phyloP scores from a whole-genome alignment of 2,888 invertebrate species.

The Drosophila pseudotalamancana region DNA sequence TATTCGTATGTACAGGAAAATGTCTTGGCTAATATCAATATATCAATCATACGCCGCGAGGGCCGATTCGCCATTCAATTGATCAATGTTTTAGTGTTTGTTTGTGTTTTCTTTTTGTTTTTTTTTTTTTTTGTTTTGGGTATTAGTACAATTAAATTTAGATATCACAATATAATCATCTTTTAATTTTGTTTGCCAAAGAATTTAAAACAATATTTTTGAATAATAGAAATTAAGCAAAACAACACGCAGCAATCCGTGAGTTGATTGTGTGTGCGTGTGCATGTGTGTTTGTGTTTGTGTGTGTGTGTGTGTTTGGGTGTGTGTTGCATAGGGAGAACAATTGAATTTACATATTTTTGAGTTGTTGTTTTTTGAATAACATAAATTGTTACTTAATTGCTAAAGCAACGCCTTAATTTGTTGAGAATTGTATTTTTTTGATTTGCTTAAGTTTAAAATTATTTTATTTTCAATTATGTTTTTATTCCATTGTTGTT shows the following conservation, averaged over 20 bases:
- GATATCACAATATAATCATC: constrained; percentile 74
- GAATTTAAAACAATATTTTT: constrained; percentile 33
- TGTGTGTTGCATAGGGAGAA: constrained; percentile 1
- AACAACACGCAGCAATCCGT: neutral
- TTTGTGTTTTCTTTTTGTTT: constrained; percentile 1
- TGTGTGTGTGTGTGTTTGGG: constrained; percentile 8
- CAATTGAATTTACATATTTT: constrained; percentile 29
- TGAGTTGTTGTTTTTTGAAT: constrained; percentile 29
- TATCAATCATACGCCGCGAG: constrained; percentile 44
- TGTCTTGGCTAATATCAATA: constrained; percentile 55
- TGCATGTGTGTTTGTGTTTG: constrained; percentile 12
- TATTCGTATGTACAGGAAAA: constrained; percentile 35
- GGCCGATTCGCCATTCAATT: constrained; percentile 23
- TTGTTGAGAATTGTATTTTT: constrained; percentile 22
- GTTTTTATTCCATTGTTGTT: constrained; percentile 5
- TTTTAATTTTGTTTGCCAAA: constrained; percentile 56
- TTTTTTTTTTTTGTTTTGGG: neutral
- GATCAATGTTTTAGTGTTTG: constrained; percentile 4
- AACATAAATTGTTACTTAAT: constrained; percentile 40
- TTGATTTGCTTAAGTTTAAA: constrained; percentile 38
- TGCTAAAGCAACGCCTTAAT: constrained; percentile 20
- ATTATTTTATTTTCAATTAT: constrained; percentile 22
- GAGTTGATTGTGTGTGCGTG: constrained; percentile 3
- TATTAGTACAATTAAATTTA: constrained; percentile 64
- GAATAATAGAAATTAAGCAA: neutral